Conservation (phyloP, 2,797 vertebrate species). For the Limosa lapponica region DNA sequence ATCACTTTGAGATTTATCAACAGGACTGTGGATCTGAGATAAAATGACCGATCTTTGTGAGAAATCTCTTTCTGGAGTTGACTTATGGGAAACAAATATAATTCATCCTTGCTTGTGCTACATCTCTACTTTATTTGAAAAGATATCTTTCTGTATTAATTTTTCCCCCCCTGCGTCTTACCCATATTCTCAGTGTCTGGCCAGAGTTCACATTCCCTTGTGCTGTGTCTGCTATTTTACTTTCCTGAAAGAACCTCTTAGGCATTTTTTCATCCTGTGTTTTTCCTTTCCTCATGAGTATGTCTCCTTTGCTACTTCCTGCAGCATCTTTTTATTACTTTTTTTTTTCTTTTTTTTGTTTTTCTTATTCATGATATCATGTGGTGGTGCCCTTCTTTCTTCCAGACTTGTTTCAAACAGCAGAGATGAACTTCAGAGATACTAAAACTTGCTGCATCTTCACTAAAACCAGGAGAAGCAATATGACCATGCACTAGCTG, state of each 20-base stretch:
- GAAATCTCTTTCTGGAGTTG: background rate
- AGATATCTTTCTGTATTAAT: background rate
- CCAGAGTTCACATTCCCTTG: background rate
- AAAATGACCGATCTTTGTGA: background rate
- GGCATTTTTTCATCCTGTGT: background rate
- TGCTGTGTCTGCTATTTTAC: background rate
- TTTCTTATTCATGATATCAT: background rate
- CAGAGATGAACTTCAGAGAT: background rate
- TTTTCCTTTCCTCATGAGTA: background rate
- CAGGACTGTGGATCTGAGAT: background rate
- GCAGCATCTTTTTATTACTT: background rate
- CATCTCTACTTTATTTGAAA: background rate
- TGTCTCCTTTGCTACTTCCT: background rate
- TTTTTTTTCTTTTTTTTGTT: background rate
- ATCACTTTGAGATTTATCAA: slow-evolving; percentile 8
- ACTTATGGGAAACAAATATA: background rate
- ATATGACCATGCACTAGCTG: background rate
- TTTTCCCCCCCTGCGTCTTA: background rate
- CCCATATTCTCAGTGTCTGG: background rate
- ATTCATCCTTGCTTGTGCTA: background rate
- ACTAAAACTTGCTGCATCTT: background rate
- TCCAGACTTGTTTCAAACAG: background rate
- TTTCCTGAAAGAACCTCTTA: background rate
- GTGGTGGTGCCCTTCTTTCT: background rate
- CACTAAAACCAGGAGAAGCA: background rate